Percentiles rank a stretch among this genome's conserved stretches.
These are phyloP conservation scores for Cylindroiulus punctatus DNA, from an alignment of 2,888 invertebrate species.

Conservation along the genomic window DNA sequence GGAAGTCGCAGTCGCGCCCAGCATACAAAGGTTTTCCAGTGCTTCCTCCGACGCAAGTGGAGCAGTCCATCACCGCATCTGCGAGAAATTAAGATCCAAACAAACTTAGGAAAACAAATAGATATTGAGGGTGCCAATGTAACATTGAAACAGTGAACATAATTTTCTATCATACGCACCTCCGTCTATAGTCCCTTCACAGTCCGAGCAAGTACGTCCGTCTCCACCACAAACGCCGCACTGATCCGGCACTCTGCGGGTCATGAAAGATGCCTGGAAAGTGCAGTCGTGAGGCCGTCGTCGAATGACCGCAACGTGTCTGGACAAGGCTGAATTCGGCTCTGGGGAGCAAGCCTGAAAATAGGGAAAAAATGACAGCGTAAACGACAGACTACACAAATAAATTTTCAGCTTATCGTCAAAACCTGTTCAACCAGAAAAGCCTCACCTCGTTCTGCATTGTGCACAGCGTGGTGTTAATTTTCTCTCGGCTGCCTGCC, in stretches of 20 bases:
- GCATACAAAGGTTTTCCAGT: background rate
- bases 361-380: background rate
- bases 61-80: slow-evolving; percentile 49
- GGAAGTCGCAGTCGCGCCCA: background rate
- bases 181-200: background rate
- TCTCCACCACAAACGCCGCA: slow-evolving; percentile 51
- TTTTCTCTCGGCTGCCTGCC: background rate
- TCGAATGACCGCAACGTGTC: slow-evolving; percentile 28
- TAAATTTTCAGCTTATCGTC: background rate
- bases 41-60: slow-evolving; percentile 2
- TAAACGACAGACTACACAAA: background rate
- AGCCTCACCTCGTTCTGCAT: slow-evolving; percentile 53
- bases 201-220: background rate
- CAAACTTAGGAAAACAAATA: no score
- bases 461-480: slow-evolving; percentile 7
- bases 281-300: background rate
- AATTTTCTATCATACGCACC: background rate
- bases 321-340: background rate
- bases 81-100: background rate
- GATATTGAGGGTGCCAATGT: no score
- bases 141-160: background rate
- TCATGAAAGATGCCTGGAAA: background rate
- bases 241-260: background rate
- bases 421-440: no score
- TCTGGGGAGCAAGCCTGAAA: background rate